Evolutionary conservation across 2,113 vertebrate genomes (phyloP).

Genomic region (Okapia johnstoni): DNA sequence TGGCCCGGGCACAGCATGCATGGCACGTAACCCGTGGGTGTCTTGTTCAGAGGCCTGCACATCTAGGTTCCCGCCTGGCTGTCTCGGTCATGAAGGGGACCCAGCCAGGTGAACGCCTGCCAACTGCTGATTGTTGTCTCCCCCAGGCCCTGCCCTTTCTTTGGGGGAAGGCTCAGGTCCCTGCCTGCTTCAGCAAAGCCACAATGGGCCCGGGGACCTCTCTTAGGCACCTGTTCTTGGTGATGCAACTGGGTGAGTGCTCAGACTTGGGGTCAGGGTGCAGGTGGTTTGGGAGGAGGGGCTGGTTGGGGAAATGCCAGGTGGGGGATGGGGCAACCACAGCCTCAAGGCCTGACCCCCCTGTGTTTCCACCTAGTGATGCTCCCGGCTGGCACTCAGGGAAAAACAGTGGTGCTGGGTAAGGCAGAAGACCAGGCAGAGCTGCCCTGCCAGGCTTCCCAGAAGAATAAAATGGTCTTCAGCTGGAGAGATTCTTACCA

Average conservation of each 20-base stretch:
- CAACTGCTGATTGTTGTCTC: neutral
- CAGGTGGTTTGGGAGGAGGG: neutral
- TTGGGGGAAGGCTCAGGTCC: neutral
- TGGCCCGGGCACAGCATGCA: neutral
- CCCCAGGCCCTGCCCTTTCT: neutral
- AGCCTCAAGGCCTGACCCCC: neutral
- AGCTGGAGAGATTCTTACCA: neutral
- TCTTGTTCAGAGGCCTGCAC: neutral
- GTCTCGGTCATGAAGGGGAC: neutral
- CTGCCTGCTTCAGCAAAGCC: neutral
- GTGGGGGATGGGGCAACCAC: neutral
- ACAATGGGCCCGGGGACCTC: neutral
- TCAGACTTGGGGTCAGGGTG: neutral
- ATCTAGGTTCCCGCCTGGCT: neutral
- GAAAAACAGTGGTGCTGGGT: neutral
- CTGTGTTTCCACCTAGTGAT: neutral
- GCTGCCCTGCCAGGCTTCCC: neutral
- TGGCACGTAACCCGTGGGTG: fast-evolving
- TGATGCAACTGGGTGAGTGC: conserved; percentile 58
- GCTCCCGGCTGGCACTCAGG: neutral
- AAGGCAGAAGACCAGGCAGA: neutral
- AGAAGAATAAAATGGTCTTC: fast-evolving
- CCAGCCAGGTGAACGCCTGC: neutral
- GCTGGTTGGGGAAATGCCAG: neutral
- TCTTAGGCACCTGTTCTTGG: neutral